Conservation (phyloP, 2,888 invertebrate species). For the Drosophila aldrichi region DNA sequence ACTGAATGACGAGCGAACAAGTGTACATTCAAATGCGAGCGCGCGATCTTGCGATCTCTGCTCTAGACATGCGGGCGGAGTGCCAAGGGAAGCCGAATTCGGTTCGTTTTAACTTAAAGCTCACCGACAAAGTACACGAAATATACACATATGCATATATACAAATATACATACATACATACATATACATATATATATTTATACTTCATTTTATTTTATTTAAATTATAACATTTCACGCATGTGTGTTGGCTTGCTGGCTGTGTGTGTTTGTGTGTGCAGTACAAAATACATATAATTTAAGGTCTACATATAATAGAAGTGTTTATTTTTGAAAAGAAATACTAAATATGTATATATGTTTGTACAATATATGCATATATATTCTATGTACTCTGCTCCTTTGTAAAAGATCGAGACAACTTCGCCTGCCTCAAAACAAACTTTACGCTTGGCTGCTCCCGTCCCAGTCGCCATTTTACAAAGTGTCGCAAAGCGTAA, state of each 20-base stretch:
- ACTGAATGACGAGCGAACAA: constrained; percentile 43
- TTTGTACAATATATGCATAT: neutral
- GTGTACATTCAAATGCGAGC: constrained; percentile 66
- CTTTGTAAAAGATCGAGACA: constrained; percentile 18
- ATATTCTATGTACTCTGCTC: neutral
- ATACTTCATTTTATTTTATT: constrained; percentile 61
- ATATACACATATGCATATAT: neutral
- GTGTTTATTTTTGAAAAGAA: neutral
- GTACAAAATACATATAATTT: constrained; percentile 20
- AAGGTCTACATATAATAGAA: neutral
- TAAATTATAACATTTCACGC: constrained; percentile 55
- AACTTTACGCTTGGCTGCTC: constrained; percentile 50
- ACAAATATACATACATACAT: neutral
- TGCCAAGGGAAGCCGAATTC: constrained; percentile 34
- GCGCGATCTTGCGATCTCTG: constrained; percentile 52
- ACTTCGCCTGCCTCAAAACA: constrained; percentile 45
- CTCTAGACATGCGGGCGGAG: constrained; percentile 8
- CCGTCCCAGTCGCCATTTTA: neutral
- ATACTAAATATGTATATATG: neutral
- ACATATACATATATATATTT: neutral
- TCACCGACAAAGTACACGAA: constrained; percentile 69
- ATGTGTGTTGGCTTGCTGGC: constrained; percentile 6
- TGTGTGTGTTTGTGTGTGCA: constrained; percentile 21
- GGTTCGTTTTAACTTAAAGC: constrained; percentile 60
- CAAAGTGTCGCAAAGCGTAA: constrained; percentile 31